Percentiles rank a stretch among this genome's conserved stretches.
phyloP scores from a whole-genome alignment of 2,113 vertebrate genomes.

The Recurvirostra avosetta region DNA sequence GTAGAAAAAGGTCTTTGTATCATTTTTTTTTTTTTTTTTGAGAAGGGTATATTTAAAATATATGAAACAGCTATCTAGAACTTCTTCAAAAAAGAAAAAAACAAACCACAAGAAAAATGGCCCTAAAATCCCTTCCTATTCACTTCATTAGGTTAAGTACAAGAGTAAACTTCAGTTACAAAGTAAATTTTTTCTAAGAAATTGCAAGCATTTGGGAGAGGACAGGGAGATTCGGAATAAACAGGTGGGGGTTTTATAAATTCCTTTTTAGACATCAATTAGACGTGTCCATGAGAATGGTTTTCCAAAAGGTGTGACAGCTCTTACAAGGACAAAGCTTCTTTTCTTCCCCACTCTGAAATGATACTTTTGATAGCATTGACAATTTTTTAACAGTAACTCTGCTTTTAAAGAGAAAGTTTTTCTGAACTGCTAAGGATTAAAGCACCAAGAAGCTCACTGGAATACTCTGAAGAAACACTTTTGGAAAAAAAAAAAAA shows the following conservation, averaged over 20 bases:
- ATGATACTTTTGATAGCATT: not conserved
- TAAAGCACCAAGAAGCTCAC: not conserved
- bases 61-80: not conserved
- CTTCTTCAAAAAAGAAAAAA: not conserved
- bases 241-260: not conserved
- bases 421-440: not conserved
- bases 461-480: not conserved
- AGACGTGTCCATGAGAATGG: not conserved
- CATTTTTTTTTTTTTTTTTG: not conserved
- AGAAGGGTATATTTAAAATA: not conserved
- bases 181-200: not conserved
- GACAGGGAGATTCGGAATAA: not conserved
- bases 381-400: not conserved
- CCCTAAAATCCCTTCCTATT: not conserved
- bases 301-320: not conserved
- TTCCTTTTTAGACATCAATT: not conserved
- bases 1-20: not conserved
- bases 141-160: not conserved
- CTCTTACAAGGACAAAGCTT: not conserved
- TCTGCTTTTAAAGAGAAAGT: not conserved
- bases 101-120: not conserved
- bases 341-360: not conserved
- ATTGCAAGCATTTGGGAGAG: not conserved
- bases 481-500: not conserved
- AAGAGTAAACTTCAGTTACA: not conserved